A percentile compares a stretch with the other conserved stretches of the same genome.
phyloP scores from a whole-genome alignment of 2,888 invertebrate genomes.

The Drosophila kuntzei region DNA sequence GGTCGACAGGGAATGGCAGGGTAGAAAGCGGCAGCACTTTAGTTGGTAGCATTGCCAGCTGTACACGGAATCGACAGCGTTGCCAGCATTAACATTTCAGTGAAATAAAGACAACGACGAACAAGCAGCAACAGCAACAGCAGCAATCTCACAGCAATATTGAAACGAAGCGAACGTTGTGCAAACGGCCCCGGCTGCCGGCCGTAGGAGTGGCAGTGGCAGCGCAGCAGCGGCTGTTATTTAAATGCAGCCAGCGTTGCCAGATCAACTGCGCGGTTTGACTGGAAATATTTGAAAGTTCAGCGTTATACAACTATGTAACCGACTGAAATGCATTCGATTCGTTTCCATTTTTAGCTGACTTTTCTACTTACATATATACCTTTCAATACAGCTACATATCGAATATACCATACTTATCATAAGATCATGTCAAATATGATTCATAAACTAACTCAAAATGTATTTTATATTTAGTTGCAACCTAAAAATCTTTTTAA shows the following conservation, averaged over 20 bases:
- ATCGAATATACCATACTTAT: not conserved
- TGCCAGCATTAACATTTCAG: constrained; percentile 62
- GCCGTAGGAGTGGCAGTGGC: constrained; percentile 65
- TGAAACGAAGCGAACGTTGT: constrained; percentile 63
- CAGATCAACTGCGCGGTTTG: constrained; percentile 37
- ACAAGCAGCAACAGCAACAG: constrained; percentile 27
- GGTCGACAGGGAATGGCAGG: constrained; percentile 41
- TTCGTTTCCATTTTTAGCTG: constrained; percentile 19
- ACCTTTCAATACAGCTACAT: not conserved
- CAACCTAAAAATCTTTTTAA: not conserved
- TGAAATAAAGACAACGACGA: constrained; percentile 50
- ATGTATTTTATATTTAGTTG: not conserved
- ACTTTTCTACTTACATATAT: not conserved
- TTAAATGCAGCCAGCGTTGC: constrained; percentile 61
- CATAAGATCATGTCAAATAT: not conserved
- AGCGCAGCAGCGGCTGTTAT: constrained; percentile 61
- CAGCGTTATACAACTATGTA: constrained; percentile 46
- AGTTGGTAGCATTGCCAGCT: constrained; percentile 60
- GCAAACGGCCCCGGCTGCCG: constrained; percentile 61
- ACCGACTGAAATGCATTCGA: constrained; percentile 30
- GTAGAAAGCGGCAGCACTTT: constrained; percentile 40
- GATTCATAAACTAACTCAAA: not conserved
- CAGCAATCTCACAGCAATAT: constrained; percentile 55
- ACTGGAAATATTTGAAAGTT: constrained; percentile 54
- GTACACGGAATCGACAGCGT: constrained; percentile 44